phyloP scores from a whole-genome alignment of 2,888 invertebrate species.

The Ochlodes sylvanus region DNA sequence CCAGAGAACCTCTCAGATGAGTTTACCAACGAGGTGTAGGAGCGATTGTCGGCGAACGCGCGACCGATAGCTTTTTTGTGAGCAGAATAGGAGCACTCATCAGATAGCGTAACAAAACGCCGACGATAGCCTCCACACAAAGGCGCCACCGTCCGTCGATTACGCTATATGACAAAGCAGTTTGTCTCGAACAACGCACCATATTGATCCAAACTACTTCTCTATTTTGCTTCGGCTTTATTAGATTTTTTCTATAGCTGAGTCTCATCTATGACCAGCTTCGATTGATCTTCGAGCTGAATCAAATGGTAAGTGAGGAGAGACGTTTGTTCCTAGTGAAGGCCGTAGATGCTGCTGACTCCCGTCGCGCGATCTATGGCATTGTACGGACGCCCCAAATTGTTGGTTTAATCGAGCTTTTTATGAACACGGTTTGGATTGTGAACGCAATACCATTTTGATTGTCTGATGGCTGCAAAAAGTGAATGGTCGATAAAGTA shows the following conservation, averaged over 20 bases:
- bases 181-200: conserved; percentile 79
- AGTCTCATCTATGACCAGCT: conserved; percentile 54
- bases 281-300: conserved; percentile 44
- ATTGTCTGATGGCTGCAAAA: conserved; percentile 57
- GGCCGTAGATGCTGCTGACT: conserved; percentile 58
- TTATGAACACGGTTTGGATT: conserved; percentile 68
- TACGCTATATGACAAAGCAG: conserved; percentile 83
- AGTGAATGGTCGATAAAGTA: conserved; percentile 50
- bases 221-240: conserved; percentile 78
- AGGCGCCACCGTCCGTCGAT: conserved; percentile 83
- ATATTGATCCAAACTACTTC: conserved; percentile 83
- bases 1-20: conserved; percentile 31
- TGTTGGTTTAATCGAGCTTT: conserved; percentile 81
- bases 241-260: conserved; percentile 71
- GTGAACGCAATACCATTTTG: conserved; percentile 59
- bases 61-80: conserved; percentile 69
- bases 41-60: conserved; percentile 50
- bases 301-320: conserved; percentile 22
- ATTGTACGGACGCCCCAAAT: conserved; percentile 71
- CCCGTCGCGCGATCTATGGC: conserved; percentile 78
- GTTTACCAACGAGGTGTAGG: conserved; percentile 48
- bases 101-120: conserved; percentile 81
- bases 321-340: conserved; percentile 44
- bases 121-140: conserved; percentile 76
- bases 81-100: conserved; percentile 82